Base-by-base conservation (phyloP, 2,888 invertebrate species). In the Spicauda simplicius region DNA sequence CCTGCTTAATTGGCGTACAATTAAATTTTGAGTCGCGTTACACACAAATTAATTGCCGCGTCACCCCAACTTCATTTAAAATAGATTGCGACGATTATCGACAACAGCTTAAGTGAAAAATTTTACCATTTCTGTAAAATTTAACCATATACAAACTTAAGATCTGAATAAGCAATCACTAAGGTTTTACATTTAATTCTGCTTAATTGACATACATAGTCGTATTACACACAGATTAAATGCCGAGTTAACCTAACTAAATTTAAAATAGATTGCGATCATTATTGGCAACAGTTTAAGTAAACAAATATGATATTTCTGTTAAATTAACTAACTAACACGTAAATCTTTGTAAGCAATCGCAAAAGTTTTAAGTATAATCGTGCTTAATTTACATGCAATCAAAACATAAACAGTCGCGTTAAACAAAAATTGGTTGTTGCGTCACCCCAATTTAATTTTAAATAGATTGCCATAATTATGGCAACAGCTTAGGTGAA, bases 381-480 rank as follows among this genome's bases (percentile, higher is more conserved):
- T 37, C 37, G 1, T 45, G 19, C 41, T 18, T 62, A 58, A 65
- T 52, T 55, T 37, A 58, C 55, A 30, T 54, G 54, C 52, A 69
- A 54, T 69, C 33, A 62, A 62, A 62, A 57, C 57, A 61, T 53
- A 58, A 30, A 62, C 62, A 65, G 55, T 64, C 52, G 58, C 37
- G 41, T 64, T 64, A 48, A 16, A 19, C 37, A 53, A 58, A 59
- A 18, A 66, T 68, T 65, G 68, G 66, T 62, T 66, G 68, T 53
- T 37, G 56, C 65, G 65, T 62, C 65, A 63, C 65, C 55, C 52
- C 62, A 53, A 70, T 64, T 65, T 65, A 62, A 58, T 69, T 66
- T 69, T 53, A 69, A 66, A 60, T 58, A 55, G 62, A 66, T 58
- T 62, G 48, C 54, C 30, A 68, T 68, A 30, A 65, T 65, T 65